These are phyloP conservation scores for Odobenus rosmarus DNA, from an alignment of 2,113 vertebrate genomes.

Conservation along the genomic window DNA sequence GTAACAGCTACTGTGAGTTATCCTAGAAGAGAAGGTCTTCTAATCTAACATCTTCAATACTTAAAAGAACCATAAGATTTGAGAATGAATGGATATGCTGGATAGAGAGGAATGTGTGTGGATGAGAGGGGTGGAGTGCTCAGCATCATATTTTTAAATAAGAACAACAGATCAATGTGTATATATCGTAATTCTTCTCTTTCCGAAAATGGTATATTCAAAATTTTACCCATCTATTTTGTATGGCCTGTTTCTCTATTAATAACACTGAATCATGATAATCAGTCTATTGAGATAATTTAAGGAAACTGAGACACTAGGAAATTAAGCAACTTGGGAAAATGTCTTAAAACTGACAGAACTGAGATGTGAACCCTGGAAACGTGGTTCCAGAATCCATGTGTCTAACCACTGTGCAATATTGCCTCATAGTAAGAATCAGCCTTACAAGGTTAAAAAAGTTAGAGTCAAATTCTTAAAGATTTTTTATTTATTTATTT, in stretches of 20 bases:
- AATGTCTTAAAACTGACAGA: not conserved
- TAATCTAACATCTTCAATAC: not conserved
- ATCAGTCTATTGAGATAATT: not conserved
- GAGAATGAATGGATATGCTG: not conserved
- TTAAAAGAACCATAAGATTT: not conserved
- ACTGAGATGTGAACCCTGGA: not conserved
- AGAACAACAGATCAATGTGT: not conserved
- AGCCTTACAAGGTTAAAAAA: not conserved
- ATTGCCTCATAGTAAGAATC: not conserved
- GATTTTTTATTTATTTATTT: too few relatives aligned
- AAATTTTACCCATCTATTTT: constrained; percentile 12
- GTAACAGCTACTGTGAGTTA: not conserved
- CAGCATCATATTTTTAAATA: not conserved
- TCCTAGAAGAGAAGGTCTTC: not conserved
- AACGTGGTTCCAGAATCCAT: not conserved
- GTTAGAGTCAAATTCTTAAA: not conserved
- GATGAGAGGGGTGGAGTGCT: not conserved
- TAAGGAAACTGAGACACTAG: not conserved
- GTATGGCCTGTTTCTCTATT: not conserved
- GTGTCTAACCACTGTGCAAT: not conserved
- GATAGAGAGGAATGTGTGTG: not conserved
- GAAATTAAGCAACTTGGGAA: not conserved
- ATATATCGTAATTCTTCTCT: not conserved
- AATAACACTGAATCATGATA: not conserved
- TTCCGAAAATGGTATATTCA: not conserved